Evolutionary conservation across 2,797 vertebrate species (phyloP).

Genomic region (Crenuchus spilurus): DNA sequence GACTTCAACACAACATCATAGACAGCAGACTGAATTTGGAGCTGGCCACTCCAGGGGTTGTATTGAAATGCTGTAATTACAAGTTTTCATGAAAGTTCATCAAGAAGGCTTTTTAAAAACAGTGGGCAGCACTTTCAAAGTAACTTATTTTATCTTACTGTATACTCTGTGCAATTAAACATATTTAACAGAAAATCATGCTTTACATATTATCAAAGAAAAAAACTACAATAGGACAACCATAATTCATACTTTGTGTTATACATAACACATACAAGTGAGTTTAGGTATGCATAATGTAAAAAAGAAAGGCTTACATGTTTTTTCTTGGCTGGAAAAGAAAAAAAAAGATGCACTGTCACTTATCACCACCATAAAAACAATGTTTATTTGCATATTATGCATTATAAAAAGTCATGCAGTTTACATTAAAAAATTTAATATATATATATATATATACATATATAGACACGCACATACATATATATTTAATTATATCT

Average conservation of each 20-base stretch:
- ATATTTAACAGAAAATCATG: too few relatives aligned
- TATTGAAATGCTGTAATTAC: constrained; percentile 68
- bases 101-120: too few relatives aligned
- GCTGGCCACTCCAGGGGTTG: constrained; percentile 74
- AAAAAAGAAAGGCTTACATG: constrained; percentile 63
- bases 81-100: background rate
- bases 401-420: too few relatives aligned
- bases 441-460: too few relatives aligned
- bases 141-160: too few relatives aligned
- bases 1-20: constrained; percentile 70
- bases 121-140: too few relatives aligned
- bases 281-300: background rate
- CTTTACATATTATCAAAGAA: too few relatives aligned
- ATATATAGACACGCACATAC: too few relatives aligned
- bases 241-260: background rate
- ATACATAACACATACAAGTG: background rate
- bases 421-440: too few relatives aligned
- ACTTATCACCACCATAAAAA: background rate
- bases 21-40: constrained; percentile 65
- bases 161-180: too few relatives aligned
- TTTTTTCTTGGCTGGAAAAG: constrained; percentile 56
- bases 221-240: too few relatives aligned
- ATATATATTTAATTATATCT: too few relatives aligned
- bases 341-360: constrained; percentile 31
- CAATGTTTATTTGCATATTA: background rate